These are phyloP conservation scores for Carassius gibelio DNA, from an alignment of 2,113 vertebrate genomes.

Conservation along the genomic window DNA sequence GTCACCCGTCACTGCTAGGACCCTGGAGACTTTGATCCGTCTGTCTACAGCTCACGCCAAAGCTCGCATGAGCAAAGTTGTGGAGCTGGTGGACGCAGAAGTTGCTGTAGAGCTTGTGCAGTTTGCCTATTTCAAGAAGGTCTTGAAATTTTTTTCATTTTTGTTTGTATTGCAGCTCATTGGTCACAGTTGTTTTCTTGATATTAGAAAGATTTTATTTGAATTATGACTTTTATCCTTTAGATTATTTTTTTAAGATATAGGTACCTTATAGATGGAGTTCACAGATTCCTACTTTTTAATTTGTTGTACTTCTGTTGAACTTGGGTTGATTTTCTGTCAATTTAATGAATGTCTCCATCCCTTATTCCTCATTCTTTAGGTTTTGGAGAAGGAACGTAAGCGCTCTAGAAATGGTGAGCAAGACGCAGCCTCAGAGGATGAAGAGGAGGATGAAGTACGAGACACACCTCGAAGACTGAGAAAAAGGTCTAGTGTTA, in stretches of 20 bases:
- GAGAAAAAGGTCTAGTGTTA: slow-evolving; percentile 78
- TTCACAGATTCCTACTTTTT: no score
- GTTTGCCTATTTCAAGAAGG: slow-evolving; percentile 98
- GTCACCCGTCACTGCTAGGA: slow-evolving; percentile 92
- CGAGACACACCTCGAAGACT: slow-evolving; percentile 69
- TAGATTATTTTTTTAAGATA: background rate
- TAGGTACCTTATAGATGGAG: no score
- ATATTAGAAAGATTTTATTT: no score
- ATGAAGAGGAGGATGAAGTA: slow-evolving; percentile 77
- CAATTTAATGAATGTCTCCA: background rate
- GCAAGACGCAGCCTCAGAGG: slow-evolving; percentile 69
- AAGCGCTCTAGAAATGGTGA: slow-evolving; percentile 81
- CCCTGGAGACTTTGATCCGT: slow-evolving; percentile 93
- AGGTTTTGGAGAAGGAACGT: slow-evolving; percentile 96
- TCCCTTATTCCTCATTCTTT: background rate
- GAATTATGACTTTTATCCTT: background rate
- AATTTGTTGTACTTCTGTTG: no score
- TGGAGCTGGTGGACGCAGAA: slow-evolving; percentile 89
- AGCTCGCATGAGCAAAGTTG: slow-evolving; percentile 90
- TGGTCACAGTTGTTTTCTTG: background rate
- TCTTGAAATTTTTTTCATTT: slow-evolving; percentile 54
- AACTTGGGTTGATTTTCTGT: background rate
- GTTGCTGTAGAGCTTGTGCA: slow-evolving; percentile 93
- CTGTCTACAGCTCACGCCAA: slow-evolving; percentile 94
- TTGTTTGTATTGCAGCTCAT: background rate